Evolutionary conservation across 1,140 invertebrate genomes (phyloP), one percentile per base, ranked within the genome.

Genomic region (Sarcophaga bullata): DNA sequence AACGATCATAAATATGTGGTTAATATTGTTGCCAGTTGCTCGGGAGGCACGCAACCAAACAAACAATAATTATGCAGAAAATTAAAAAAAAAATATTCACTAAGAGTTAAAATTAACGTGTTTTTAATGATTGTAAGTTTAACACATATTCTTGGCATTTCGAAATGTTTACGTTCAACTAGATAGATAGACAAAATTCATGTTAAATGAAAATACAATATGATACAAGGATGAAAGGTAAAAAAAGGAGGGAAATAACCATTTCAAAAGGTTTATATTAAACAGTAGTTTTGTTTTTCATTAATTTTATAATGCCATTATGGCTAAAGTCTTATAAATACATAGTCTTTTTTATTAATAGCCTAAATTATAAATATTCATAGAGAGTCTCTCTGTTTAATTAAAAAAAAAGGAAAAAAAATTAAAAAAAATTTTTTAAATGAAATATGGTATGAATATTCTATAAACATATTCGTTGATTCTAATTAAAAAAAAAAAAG

Each of bases 1-100:
- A 80, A 80, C 72, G 82, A 72, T 54, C 82, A 82, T 82, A 80
- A 80, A 82, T 52, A 80, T 80, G 73, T 76, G 72, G 48, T 52
- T 52, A 78, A 78, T 78, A 78, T 25, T 78, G 50, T 19, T 11
- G 50, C 17, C 48, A 46, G 47, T 49, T 11, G 62, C 5, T 68
- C 8, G 54, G 13, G 15, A 49, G 37, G 48, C 52, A 54, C 2
- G 5, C 9, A 19, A 25, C 17, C 47, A 49, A 49, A 76, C 15
- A 76, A 76, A 75, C 13, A 75, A 48, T 73, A 73, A 37, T 73
- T 46, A 37, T 15, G 6, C 47, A 73, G 46, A 8, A 8, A 78
- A 17, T n/a, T n/a, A n/a, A n/a, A n/a, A n/a, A n/a, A n/a, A n/a
- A n/a, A n/a, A n/a, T n/a, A n/a, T n/a, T n/a, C 48, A 17, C n/a